phyloP scores from a whole-genome alignment of 35 echinoderm and acorn worm genomes.

The Stichopus chloronotus region DNA sequence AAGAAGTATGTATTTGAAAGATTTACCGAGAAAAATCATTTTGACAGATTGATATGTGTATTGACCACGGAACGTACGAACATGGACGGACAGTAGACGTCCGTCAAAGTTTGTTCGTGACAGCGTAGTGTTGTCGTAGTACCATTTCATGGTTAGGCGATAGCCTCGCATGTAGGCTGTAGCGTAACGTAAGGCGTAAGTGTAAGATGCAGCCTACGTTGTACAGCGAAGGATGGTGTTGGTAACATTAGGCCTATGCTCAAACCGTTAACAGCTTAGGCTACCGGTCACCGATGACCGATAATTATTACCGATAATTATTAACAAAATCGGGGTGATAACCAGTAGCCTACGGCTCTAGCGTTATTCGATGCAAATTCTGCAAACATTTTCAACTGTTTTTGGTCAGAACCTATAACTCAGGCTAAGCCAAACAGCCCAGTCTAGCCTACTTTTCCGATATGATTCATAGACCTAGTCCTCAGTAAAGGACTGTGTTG shows the following conservation, averaged over 20 bases:
- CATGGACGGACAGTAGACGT: background rate
- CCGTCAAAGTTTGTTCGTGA: background rate
- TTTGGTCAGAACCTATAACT: too few relatives aligned
- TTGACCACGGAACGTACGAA: too few relatives aligned
- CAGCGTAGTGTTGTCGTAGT: background rate
- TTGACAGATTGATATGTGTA: background rate
- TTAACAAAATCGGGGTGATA: background rate
- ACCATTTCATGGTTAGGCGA: too few relatives aligned
- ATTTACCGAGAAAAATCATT: constrained; percentile 6
- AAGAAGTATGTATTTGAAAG: background rate
- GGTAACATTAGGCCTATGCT: background rate
- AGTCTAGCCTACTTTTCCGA: too few relatives aligned
- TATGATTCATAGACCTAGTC: too few relatives aligned
- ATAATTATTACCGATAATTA: constrained; percentile 6
- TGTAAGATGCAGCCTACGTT: background rate
- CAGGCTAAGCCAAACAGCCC: too few relatives aligned
- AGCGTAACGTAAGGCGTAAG: background rate
- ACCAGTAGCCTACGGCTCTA: background rate
- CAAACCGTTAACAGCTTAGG: background rate
- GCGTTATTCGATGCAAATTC: background rate
- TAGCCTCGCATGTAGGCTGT: too few relatives aligned
- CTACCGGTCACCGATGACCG: background rate
- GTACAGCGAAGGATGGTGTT: background rate
- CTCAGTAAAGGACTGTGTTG: too few relatives aligned
- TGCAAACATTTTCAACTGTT: background rate